Conservation (phyloP, 1,140 invertebrate species). For the Pogonognathellus flavescens region DNA sequence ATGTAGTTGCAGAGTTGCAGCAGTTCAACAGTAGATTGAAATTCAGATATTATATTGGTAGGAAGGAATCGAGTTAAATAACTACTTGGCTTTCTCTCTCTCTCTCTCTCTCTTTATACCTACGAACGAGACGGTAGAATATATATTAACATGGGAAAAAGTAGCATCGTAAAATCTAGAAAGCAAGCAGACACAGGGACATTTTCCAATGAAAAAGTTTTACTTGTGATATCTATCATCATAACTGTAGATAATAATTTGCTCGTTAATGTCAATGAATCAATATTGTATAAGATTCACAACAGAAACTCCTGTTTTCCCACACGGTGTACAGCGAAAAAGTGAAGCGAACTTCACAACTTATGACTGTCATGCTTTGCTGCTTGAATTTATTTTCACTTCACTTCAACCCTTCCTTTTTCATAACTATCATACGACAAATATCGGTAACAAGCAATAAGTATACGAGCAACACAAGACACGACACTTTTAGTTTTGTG, state of each 20-base stretch:
- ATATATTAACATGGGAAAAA: constrained; percentile 37
- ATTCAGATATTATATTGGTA: background rate
- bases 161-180: constrained; percentile 52
- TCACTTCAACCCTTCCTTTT: constrained; percentile 2
- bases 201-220: constrained; percentile 53
- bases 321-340: background rate
- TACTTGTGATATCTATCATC: constrained; percentile 54
- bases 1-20: background rate
- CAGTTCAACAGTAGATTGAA: background rate
- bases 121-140: background rate
- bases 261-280: constrained; percentile 62
- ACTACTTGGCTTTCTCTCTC: background rate
- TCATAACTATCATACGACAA: background rate
- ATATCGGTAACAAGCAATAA: background rate
- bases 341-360: background rate
- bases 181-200: constrained; percentile 29
- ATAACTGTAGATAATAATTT: constrained; percentile 62
- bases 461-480: background rate
- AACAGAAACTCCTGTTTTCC: constrained; percentile 21
- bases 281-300: constrained; percentile 57
- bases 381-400: background rate
- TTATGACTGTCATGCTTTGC: background rate
- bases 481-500: background rate
- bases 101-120: background rate
- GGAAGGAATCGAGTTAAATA: background rate